These are phyloP conservation scores for Zaprionus gabonicus DNA, from an alignment of 1,140 invertebrate species.

Conservation along the genomic window DNA sequence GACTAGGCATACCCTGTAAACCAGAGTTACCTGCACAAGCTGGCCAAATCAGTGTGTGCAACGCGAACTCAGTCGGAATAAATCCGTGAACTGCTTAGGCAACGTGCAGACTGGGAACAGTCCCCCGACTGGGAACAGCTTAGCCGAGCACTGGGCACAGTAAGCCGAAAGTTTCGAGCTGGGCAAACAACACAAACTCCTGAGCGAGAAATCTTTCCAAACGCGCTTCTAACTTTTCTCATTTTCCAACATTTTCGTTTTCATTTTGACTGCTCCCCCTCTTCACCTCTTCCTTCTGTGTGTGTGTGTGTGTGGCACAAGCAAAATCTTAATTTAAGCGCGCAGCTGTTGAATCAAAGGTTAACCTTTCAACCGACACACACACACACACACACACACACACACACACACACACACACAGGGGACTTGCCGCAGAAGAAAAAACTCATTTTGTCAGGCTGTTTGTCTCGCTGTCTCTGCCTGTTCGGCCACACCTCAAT, in stretches of 20 bases:
- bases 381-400: slow-evolving; percentile 22
- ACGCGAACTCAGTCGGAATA: slow-evolving; percentile 10
- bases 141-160: background rate
- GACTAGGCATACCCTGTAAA: slow-evolving; percentile 3
- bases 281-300: background rate
- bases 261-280: background rate
- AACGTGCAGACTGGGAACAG: background rate
- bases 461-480: slow-evolving; percentile 14
- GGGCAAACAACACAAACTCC: slow-evolving; percentile 18
- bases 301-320: slow-evolving; percentile 8
- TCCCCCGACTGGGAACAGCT: background rate
- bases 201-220: background rate
- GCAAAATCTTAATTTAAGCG: slow-evolving; percentile 80
- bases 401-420: slow-evolving; percentile 24
- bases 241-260: slow-evolving; percentile 51
- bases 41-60: slow-evolving; percentile 43
- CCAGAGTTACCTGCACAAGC: slow-evolving; percentile 12
- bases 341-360: slow-evolving; percentile 83
- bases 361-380: slow-evolving; percentile 65
- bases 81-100: slow-evolving; percentile 9
- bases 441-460: slow-evolving; percentile 78
- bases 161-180: background rate
- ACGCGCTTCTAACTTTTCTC: slow-evolving; percentile 47
- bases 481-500: slow-evolving; percentile 51
- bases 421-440: slow-evolving; percentile 17